These are phyloP conservation scores for Tenthredo amoena DNA, from an alignment of 2,888 invertebrate species.

Conservation along the genomic window DNA sequence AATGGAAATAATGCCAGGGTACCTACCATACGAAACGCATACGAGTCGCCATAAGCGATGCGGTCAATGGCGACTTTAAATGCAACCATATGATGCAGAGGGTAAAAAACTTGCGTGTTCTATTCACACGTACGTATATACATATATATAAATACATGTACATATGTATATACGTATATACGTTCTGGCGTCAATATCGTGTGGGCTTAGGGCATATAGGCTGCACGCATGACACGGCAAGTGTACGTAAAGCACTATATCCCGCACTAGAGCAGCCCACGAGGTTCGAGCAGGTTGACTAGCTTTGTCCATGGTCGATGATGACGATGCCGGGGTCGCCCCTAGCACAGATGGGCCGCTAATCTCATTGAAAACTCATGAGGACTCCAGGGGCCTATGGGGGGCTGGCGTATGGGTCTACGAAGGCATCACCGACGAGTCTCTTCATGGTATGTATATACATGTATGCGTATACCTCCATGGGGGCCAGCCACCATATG, in stretches of 20 bases:
- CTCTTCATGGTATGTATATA: conserved; percentile 54
- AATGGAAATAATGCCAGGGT: conserved; percentile 53
- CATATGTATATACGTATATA: background rate
- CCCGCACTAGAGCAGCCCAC: conserved; percentile 62
- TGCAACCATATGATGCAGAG: conserved; percentile 72
- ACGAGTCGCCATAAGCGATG: conserved; percentile 64
- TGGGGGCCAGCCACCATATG: conserved; percentile 76
- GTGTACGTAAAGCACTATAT: conserved; percentile 67
- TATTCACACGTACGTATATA: conserved; percentile 54
- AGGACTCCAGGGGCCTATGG: conserved; percentile 71
- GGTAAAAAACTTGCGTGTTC: conserved; percentile 65
- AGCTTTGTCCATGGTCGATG: conserved; percentile 75
- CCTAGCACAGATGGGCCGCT: conserved; percentile 77
- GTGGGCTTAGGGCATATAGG: background rate
- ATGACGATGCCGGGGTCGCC: conserved; percentile 74
- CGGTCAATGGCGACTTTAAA: conserved; percentile 71
- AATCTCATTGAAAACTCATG: conserved; percentile 79
- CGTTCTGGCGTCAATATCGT: conserved; percentile 12
- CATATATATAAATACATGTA: too few species aligned
- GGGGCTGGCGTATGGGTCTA: conserved; percentile 58
- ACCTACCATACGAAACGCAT: conserved; percentile 54
- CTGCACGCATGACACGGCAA: conserved; percentile 55
- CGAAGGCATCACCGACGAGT: conserved; percentile 65
- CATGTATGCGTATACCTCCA: conserved; percentile 56
- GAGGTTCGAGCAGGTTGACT: conserved; percentile 75